A percentile compares a stretch with the other conserved stretches of the same genome.
phyloP scores from a whole-genome alignment of 2,113 vertebrate genomes.

The Dipodomys spectabilis region DNA sequence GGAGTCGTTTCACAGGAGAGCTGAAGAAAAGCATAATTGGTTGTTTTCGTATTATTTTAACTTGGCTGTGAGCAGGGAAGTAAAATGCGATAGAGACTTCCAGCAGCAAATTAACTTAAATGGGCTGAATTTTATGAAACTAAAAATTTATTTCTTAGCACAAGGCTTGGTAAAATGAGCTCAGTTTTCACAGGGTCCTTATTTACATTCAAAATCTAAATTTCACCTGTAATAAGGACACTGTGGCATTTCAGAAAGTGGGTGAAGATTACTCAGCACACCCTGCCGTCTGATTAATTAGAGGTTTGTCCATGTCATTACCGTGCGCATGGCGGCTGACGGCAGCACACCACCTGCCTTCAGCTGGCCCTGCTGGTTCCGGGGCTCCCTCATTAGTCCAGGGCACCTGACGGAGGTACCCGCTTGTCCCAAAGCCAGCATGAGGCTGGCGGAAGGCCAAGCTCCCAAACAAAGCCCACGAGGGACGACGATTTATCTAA shows the following conservation, averaged over 20 bases:
- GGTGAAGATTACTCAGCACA: not conserved
- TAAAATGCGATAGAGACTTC: constrained; percentile 37
- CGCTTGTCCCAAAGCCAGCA: constrained; percentile 41
- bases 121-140: constrained; percentile 30
- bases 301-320: constrained; percentile 48
- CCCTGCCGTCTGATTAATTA: constrained; percentile 46
- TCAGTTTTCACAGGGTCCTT: constrained; percentile 3
- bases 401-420: not conserved
- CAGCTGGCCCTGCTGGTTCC: not conserved
- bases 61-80: not conserved
- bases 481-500: constrained; percentile 52
- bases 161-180: not conserved
- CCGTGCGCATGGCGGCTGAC: constrained; percentile 50
- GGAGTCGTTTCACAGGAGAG: constrained; percentile 38
- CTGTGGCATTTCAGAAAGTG: constrained; percentile 47
- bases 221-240: constrained; percentile 49
- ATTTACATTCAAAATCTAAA: constrained; percentile 45
- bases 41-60: constrained; percentile 47
- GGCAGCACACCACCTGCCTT: not conserved
- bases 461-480: constrained; percentile 56
- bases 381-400: not conserved
- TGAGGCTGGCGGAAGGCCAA: constrained; percentile 54
- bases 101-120: constrained; percentile 19
- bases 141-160: constrained; percentile 45
- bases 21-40: not conserved